Evolutionary conservation across 2,888 invertebrate genomes (phyloP).

Genomic region (Steinernema scapterisci): DNA sequence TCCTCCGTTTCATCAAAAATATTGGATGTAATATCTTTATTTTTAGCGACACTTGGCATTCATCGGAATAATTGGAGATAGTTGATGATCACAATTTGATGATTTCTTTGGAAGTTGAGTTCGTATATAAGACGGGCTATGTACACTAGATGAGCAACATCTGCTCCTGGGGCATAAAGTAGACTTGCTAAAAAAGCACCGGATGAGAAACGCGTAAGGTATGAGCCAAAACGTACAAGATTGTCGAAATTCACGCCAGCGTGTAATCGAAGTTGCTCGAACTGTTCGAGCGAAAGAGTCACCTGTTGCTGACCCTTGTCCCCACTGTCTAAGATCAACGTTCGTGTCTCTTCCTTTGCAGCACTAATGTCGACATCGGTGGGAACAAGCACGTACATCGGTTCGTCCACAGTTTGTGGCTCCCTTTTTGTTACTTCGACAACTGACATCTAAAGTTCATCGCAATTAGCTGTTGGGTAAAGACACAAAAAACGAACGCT

Average conservation of each 20-base stretch:
- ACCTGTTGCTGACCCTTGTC: conserved; percentile 24
- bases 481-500: background rate
- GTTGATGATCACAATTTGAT: background rate
- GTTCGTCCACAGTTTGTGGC: background rate
- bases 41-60: no score
- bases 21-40: no score
- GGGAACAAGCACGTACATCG: conserved; percentile 17
- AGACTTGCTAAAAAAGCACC: background rate
- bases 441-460: background rate
- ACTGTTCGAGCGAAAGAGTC: conserved; percentile 26
- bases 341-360: conserved; percentile 14
- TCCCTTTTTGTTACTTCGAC: background rate
- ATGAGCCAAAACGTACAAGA: background rate
- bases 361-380: conserved; percentile 27
- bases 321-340: conserved; percentile 9
- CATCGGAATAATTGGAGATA: no score
- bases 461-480: background rate
- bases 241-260: conserved; percentile 30
- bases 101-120: background rate
- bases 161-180: conserved; percentile 28
- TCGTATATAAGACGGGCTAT: background rate
- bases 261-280: conserved; percentile 26
- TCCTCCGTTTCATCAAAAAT: no score
- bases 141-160: conserved; percentile 25
- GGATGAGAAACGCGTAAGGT: background rate